Percentiles rank a stretch among this genome's conserved stretches.
Evolutionary conservation across 2,113 vertebrate species (phyloP).

Genomic region (Calcarius ornatus): DNA sequence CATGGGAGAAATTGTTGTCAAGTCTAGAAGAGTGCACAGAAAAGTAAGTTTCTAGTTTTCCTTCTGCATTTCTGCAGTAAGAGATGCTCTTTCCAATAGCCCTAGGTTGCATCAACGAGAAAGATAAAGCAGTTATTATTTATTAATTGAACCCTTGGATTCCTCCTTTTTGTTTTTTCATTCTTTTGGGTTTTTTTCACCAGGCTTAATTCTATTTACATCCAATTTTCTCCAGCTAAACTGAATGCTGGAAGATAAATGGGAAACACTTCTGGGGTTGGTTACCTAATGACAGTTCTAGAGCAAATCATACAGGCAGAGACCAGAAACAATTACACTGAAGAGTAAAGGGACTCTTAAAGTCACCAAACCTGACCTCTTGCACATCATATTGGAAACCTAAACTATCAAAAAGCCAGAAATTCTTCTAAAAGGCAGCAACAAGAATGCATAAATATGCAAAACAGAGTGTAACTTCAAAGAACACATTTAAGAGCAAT

Average conservation of each 20-base stretch:
- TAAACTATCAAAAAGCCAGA: not conserved
- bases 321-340: not conserved
- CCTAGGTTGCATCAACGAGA: not conserved
- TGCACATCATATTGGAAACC: not conserved
- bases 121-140: not conserved
- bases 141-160: not conserved
- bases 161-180: no score
- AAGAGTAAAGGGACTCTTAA: not conserved
- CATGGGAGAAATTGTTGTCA: not conserved
- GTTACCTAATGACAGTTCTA: not conserved
- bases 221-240: not conserved
- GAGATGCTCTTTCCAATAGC: not conserved
- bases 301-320: not conserved
- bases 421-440: not conserved
- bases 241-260: not conserved
- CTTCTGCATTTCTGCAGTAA: not conserved
- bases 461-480: not conserved
- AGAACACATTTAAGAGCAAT: not conserved
- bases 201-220: not conserved
- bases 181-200: not conserved
- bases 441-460: not conserved
- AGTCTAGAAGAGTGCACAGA: not conserved
- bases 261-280: not conserved
- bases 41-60: not conserved
- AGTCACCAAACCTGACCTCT: not conserved